Base-by-base conservation (phyloP, 2,797 vertebrate genomes). In the Thaleichthys pacificus region DNA sequence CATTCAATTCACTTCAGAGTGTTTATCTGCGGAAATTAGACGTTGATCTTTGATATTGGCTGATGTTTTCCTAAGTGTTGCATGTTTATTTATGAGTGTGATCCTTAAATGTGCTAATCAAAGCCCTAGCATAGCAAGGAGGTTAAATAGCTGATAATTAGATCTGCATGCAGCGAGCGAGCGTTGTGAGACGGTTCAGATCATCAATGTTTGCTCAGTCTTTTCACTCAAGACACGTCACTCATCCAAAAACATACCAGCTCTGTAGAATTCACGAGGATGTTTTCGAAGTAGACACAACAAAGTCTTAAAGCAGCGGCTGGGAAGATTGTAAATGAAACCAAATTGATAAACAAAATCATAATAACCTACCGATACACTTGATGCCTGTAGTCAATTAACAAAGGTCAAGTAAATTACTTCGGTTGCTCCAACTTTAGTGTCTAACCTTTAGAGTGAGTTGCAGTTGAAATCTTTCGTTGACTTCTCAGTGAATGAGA, bases 11-110 rank as follows among this genome's bases (percentile, higher is more conserved):
- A 57, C 66, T 66, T 73, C 66, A 66, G 64, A 56, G 66, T 70
- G 65, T 72, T 61, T 26, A 47, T 68, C 42, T 54, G 66, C 68
- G 42, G 57, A 35, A 58, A 71, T 80, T 76, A 64, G 65, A 71
- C 60, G 71, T 77, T 78, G 78, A 77, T 68, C 71, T 49, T 75
- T 28, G 73, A 17, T 82, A 69, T 82, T 75, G 67, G 70, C 68
- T 73, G 72, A 74, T 69, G 63, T 71, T 69, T 69, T 62, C 70
- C 74, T 76, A 70, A 74, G 62, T 71, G 73, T 71, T 74, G 60
- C 80, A 84, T 79, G 78, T 75, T 77, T 83, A 83, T 83, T 83
- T 78, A 82, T 82, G 76, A 83, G 58, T 69, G 51, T 79, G 72
- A 54, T 7, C 38, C 14, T 77, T 71, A 72, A 78, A 81, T 70